Evolutionary conservation across 2,113 vertebrate genomes (phyloP), one percentile per base, ranked within the genome.

Genomic region (Chelonoidis abingdonii): DNA sequence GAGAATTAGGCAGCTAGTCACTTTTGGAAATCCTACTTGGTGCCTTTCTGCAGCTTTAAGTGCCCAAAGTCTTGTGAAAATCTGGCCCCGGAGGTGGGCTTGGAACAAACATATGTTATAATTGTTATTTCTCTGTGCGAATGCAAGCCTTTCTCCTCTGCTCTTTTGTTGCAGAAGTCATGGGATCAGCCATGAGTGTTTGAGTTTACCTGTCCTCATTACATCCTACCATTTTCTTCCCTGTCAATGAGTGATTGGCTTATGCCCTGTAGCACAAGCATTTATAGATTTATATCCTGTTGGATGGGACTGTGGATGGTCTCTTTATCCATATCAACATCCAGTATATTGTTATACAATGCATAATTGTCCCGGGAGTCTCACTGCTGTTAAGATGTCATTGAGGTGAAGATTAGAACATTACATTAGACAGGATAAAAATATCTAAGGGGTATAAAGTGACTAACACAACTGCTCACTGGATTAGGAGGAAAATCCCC

Each of bases 351-450:
- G 89, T 95, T 91, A 94, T 89, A 94, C 84, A 95, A 96, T 91
- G 91, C 93, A 88, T 97, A 97, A 95, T 91, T 22, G 82, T 80
- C 96, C 93, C 95, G 62, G 87, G 50, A 65, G 92, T 57, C 90
- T 95, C 52, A 8, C 84, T 92, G 96, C 94, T n/a, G 2, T n/a
- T 96, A 91, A 95, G 91, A 93, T 86, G 92, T 94, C 95, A 80
- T 96, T 89, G 31, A 72, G 94, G 41, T 86, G 35, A 94, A 93
- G 96, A 96, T 95, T 95, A 95, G 95, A 96, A 96, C 95, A 88
- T 89, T n/a, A 57, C 88, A 95, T 92, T 95, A 90, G 87, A 80
- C 81, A 91, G 35, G 62, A n/a, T 88, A 83, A 72, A 56, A 1
- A 53, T 80, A 80, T 91, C 24, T 92, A 79, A 96, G 86, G 84